phyloP scores from a whole-genome alignment of 35 echinoderm and acorn worm species.

The Amphiura filiformis region DNA sequence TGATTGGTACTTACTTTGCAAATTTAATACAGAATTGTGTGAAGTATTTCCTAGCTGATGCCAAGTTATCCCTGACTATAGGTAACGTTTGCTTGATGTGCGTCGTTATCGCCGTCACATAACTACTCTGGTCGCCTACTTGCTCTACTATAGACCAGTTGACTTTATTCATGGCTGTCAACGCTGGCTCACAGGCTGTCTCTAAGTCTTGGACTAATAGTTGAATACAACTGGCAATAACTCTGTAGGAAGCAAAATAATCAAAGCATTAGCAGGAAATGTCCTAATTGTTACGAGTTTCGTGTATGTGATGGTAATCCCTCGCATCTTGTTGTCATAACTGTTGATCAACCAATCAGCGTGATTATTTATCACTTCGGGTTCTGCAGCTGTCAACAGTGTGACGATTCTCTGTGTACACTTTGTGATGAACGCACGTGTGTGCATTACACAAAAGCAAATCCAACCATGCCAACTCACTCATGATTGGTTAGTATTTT shows the following conservation, averaged over 20 bases:
- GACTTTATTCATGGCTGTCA: conserved; percentile 98
- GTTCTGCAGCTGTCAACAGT: too few species aligned
- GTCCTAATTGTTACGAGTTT: too few species aligned
- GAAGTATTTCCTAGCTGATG: conserved; percentile 97
- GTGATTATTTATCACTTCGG: too few species aligned
- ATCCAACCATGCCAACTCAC: too few species aligned
- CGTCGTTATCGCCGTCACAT: conserved; percentile 87
- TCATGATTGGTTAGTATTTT: too few species aligned
- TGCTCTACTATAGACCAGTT: conserved; percentile 92
- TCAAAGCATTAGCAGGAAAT: too few species aligned
- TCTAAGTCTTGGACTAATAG: conserved; percentile 95
- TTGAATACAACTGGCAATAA: conserved; percentile 98
- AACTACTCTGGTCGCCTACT: conserved; percentile 92
- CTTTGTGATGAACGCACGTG: too few species aligned
- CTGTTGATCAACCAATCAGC: too few species aligned
- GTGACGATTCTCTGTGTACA: too few species aligned
- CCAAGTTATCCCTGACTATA: conserved; percentile 85
- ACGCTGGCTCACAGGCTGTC: conserved; percentile 85
- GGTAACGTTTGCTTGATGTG: conserved; percentile 89
- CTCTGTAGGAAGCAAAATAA: conserved; percentile 75
- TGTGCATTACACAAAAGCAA: too few species aligned
- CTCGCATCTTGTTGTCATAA: too few species aligned
- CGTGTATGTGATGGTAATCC: too few species aligned
- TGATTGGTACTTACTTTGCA: conserved; percentile 90
- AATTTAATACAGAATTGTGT: conserved; percentile 99